phyloP scores from a whole-genome alignment of 2,113 vertebrate genomes.

The Neoarius graeffei region DNA sequence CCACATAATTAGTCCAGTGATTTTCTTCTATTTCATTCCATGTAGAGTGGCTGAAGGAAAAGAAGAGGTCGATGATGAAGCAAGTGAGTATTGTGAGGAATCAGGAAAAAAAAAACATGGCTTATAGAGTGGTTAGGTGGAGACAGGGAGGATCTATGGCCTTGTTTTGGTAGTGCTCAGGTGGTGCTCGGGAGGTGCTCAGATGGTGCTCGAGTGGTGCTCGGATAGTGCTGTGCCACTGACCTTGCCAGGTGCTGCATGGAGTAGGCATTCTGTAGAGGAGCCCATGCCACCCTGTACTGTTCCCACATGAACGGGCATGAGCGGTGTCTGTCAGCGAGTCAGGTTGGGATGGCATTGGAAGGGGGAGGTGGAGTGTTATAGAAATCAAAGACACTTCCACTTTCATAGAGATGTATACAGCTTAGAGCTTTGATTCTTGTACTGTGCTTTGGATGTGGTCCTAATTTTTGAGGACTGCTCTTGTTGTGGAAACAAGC shows the following conservation, averaged over 20 bases:
- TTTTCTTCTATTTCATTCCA: neutral
- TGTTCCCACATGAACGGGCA: slow-evolving; percentile 59
- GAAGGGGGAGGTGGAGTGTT: slow-evolving; percentile 8
- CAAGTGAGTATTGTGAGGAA: slow-evolving; percentile 2
- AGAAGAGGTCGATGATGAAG: neutral
- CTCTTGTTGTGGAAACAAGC: neutral
- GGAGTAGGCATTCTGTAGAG: slow-evolving; percentile 73
- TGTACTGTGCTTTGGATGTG: neutral
- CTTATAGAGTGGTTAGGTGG: slow-evolving; percentile 24
- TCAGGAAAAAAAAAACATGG: slow-evolving; percentile 2
- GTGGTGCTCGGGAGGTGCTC: neutral
- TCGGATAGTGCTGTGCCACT: slow-evolving; percentile 59
- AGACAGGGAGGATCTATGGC: slow-evolving; percentile 6
- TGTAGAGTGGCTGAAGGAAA: neutral
- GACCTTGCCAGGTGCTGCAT: slow-evolving; percentile 78
- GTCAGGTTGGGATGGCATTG: neutral
- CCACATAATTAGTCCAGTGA: neutral
- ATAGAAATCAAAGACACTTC: slow-evolving; percentile 19
- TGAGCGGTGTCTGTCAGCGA: slow-evolving; percentile 23
- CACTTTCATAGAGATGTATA: slow-evolving; percentile 12
- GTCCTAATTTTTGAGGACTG: neutral
- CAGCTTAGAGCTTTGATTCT: neutral
- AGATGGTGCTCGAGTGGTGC: neutral
- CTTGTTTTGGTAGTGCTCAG: neutral
- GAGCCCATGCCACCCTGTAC: slow-evolving; percentile 75